These are phyloP conservation scores for Tryphoninae sp. DNA, from an alignment of 2,888 invertebrate species.

Conservation along the genomic window DNA sequence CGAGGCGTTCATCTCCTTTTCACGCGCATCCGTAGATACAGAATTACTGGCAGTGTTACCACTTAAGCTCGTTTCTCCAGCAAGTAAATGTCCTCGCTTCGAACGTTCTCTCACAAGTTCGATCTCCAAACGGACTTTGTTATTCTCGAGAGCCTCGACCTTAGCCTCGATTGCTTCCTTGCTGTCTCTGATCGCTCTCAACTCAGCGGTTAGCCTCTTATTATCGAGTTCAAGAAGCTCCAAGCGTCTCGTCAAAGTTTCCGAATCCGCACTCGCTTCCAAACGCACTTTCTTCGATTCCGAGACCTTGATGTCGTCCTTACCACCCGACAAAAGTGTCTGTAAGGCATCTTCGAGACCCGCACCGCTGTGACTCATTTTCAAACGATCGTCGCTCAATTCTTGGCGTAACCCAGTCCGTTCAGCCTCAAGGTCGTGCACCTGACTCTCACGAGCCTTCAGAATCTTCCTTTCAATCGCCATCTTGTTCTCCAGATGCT, in stretches of 20 bases:
- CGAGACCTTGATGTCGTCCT: constrained; percentile 76
- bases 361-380: constrained; percentile 70
- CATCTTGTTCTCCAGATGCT: constrained; percentile 69
- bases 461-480: constrained; percentile 66
- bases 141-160: constrained; percentile 82
- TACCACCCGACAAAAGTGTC: constrained; percentile 66
- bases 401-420: constrained; percentile 70
- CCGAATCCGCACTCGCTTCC: constrained; percentile 68
- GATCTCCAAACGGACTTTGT: constrained; percentile 81
- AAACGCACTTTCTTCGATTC: constrained; percentile 79
- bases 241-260: constrained; percentile 69
- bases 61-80: constrained; percentile 2
- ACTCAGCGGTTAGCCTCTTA: constrained; percentile 72
- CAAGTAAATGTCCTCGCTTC: constrained; percentile 53
- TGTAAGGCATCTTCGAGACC: constrained; percentile 67
- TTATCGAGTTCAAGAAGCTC: constrained; percentile 77
- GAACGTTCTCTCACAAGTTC: constrained; percentile 78
- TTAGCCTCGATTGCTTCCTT: constrained; percentile 74
- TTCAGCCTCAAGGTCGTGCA: constrained; percentile 69
- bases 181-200: constrained; percentile 71
- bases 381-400: constrained; percentile 69
- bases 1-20: constrained; percentile 83
- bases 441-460: constrained; percentile 70
- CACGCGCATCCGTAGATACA: constrained; percentile 66
- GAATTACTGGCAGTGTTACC: constrained; percentile 44